A percentile compares a stretch with the other conserved stretches of the same genome.
These are phyloP conservation scores for Motacilla tschutschensis DNA, from an alignment of 2,113 vertebrate species.

Conservation along the genomic window DNA sequence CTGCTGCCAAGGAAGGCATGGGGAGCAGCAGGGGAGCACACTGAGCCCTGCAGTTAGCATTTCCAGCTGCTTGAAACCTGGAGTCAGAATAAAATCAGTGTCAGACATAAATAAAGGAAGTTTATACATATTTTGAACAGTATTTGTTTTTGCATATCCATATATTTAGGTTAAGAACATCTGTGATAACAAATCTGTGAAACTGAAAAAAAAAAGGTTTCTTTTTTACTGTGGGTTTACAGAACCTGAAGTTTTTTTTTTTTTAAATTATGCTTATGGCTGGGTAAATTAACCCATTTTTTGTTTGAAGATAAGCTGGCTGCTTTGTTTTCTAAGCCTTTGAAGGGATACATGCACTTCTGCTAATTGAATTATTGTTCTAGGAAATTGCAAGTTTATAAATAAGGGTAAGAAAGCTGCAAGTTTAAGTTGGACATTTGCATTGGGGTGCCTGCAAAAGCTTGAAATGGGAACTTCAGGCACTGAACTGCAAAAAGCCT, in stretches of 20 bases:
- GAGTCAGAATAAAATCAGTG: background rate
- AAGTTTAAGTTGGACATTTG: background rate
- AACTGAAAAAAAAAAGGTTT: background rate
- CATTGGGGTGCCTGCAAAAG: background rate
- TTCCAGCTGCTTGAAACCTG: conserved; percentile 40
- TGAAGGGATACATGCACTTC: conserved; percentile 23
- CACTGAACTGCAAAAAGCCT: background rate
- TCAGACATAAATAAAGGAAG: conserved; percentile 65
- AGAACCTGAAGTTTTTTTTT: background rate
- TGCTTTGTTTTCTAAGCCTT: background rate
- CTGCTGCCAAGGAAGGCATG: background rate
- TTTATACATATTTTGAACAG: conserved; percentile 53
- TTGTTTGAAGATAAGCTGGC: background rate
- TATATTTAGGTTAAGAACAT: conserved; percentile 61
- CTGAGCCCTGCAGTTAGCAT: background rate
- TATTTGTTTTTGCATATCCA: conserved; percentile 37
- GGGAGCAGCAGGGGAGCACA: background rate
- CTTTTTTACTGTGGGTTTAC: background rate
- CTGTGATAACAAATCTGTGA: conserved; percentile 44
- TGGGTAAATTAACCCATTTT: background rate
- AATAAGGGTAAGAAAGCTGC: background rate
- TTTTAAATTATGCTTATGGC: background rate
- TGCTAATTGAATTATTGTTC: conserved; percentile 54
- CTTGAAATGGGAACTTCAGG: background rate
- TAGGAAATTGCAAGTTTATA: conserved; percentile 30